These are phyloP conservation scores for Trichogramma evanescens DNA, from an alignment of 2,888 invertebrate species.

Conservation along the genomic window DNA sequence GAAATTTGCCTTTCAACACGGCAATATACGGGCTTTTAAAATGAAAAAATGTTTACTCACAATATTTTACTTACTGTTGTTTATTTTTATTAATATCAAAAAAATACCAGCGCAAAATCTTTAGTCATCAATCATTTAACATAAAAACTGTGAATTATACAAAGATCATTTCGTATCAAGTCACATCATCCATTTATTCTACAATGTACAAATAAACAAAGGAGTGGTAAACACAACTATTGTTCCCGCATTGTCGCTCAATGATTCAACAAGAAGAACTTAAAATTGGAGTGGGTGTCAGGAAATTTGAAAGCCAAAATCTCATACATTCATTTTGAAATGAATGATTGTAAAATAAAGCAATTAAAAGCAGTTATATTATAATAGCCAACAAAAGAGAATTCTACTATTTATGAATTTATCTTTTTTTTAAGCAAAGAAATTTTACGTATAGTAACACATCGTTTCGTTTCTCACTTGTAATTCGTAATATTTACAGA, in stretches of 20 bases:
- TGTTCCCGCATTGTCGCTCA: constrained; percentile 19
- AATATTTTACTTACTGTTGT: constrained; percentile 21
- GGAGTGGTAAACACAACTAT: constrained; percentile 20
- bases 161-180: constrained; percentile 13
- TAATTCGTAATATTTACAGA: constrained; percentile 27
- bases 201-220: constrained; percentile 22
- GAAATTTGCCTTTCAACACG: constrained; percentile 17
- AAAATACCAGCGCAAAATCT: constrained; percentile 22
- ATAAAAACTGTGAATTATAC: constrained; percentile 21
- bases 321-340: too few species aligned
- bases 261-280: constrained; percentile 22
- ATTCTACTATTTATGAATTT: not conserved
- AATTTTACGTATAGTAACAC: constrained; percentile 20
- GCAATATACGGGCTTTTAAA: constrained; percentile 18
- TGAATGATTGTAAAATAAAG: not conserved
- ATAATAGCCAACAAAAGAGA: constrained; percentile 19
- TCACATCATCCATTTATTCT: constrained; percentile 12
- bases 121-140: constrained; percentile 16
- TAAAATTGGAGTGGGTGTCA: not conserved
- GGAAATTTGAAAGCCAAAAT: too few species aligned
- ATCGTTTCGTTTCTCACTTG: constrained; percentile 23
- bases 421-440: constrained; percentile 14
- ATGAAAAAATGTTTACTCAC: constrained; percentile 18
- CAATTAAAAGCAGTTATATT: constrained; percentile 17
- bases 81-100: constrained; percentile 22